These are phyloP conservation scores for Podilymbus podiceps DNA, from an alignment of 2,113 vertebrate species.

Conservation along the genomic window DNA sequence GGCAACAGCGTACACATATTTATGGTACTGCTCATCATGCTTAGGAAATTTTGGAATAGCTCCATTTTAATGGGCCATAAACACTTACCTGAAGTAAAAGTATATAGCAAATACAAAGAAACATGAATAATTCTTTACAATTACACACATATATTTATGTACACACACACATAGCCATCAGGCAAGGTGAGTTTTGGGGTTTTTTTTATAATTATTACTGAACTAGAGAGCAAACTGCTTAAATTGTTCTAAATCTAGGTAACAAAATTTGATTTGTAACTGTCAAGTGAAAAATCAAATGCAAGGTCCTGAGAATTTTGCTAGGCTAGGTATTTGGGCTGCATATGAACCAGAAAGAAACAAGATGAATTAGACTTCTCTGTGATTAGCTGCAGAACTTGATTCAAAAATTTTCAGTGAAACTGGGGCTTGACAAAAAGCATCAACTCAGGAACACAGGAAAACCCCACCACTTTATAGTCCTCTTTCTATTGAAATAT, in stretches of 20 bases:
- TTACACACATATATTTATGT: slow-evolving; percentile 1
- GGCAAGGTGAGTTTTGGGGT: background rate
- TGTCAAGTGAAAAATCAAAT: background rate
- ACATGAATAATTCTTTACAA: slow-evolving; percentile 40
- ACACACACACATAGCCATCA: slow-evolving; percentile 40
- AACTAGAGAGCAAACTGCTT: background rate
- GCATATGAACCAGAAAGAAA: background rate
- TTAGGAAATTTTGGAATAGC: slow-evolving; percentile 54
- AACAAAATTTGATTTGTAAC: background rate
- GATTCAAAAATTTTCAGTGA: background rate
- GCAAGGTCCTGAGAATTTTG: background rate
- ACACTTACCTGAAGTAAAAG: slow-evolving; percentile 37
- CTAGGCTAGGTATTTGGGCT: background rate
- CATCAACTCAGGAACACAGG: background rate
- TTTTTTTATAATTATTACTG: slow-evolving; percentile 9
- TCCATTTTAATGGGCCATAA: slow-evolving; percentile 52
- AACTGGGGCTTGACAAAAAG: background rate
- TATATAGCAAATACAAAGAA: slow-evolving; percentile 14
- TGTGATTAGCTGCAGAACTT: background rate
- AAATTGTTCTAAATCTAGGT: background rate
- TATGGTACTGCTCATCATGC: background rate
- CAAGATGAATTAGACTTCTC: background rate
- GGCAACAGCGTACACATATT: background rate
- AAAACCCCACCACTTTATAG: background rate
- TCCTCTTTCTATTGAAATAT: background rate